These are phyloP conservation scores for Neosilurus mollespiculum DNA, from an alignment of 2,797 vertebrate genomes.

Conservation along the genomic window DNA sequence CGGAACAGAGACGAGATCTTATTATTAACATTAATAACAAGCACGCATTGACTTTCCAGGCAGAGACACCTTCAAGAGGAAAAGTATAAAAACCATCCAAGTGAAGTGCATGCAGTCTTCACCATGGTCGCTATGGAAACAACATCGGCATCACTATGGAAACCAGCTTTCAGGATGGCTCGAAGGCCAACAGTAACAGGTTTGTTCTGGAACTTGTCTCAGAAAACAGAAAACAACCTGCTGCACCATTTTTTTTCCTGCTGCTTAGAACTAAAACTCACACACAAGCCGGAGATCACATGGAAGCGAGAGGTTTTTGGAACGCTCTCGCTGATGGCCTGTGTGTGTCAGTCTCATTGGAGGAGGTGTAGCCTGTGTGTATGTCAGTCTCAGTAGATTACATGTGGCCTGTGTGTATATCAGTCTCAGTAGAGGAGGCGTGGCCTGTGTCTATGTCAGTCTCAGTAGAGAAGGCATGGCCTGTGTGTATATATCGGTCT, in stretches of 20 bases:
- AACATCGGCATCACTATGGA: slow-evolving; percentile 69
- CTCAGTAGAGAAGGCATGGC: no score
- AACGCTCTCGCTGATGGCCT: neutral
- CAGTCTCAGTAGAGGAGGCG: no score
- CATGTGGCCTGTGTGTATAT: no score
- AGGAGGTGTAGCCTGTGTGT: neutral
- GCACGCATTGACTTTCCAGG: no score
- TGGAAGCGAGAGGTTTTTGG: neutral
- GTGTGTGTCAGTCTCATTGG: no score
- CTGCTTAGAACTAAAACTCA: neutral
- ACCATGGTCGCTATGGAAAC: slow-evolving; percentile 70
- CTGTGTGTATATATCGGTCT: no score
- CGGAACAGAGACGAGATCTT: no score
- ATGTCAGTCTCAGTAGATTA: no score
- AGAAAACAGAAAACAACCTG: neutral
- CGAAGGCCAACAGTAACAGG: slow-evolving; percentile 61
- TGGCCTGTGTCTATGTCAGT: no score
- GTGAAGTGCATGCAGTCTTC: slow-evolving; percentile 38
- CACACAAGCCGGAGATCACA: neutral
- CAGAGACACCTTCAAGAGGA: neutral
- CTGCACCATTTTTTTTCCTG: neutral
- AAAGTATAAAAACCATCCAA: slow-evolving; percentile 1
- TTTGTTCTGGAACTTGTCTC: slow-evolving; percentile 25
- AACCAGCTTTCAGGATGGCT: slow-evolving; percentile 68
- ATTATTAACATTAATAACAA: no score